A percentile compares a stretch with the other conserved stretches of the same genome.
Evolutionary conservation across 2,888 invertebrate genomes (phyloP).

Genomic region (Drosophila borealis): DNA sequence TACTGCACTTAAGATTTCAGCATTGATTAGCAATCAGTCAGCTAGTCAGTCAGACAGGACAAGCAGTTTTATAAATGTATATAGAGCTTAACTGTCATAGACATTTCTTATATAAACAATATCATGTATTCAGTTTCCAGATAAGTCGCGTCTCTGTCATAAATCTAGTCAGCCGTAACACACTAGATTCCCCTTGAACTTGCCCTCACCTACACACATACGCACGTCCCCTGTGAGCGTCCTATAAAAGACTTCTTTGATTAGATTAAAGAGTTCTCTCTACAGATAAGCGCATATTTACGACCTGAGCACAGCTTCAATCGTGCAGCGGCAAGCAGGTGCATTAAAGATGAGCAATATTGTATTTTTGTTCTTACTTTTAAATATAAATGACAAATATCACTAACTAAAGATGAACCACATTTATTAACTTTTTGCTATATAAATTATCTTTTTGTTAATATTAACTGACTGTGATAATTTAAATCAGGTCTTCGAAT

Average conservation of each 20-base stretch:
- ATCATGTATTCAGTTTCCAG: background rate
- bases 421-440: too few species aligned
- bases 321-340: background rate
- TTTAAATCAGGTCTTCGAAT: too few species aligned
- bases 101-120: slow-evolving; percentile 1
- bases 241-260: slow-evolving; percentile 33
- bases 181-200: slow-evolving; percentile 40
- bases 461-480: too few species aligned
- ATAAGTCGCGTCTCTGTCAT: slow-evolving; percentile 32
- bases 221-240: background rate
- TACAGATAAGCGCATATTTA: slow-evolving; percentile 21
- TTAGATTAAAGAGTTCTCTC: slow-evolving; percentile 30
- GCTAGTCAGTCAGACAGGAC: too few species aligned
- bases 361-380: too few species aligned
- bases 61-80: too few species aligned
- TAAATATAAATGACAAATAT: too few species aligned
- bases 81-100: slow-evolving; percentile 1
- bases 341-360: background rate
- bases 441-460: too few species aligned
- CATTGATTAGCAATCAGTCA: too few species aligned
- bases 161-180: background rate
- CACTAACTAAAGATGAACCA: too few species aligned
- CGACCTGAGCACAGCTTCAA: slow-evolving; percentile 3
- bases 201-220: slow-evolving; percentile 7
- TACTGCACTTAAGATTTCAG: too few species aligned